Evolutionary conservation across 1,140 invertebrate species (phyloP).

Genomic region (Hylaeus volcanicus): DNA sequence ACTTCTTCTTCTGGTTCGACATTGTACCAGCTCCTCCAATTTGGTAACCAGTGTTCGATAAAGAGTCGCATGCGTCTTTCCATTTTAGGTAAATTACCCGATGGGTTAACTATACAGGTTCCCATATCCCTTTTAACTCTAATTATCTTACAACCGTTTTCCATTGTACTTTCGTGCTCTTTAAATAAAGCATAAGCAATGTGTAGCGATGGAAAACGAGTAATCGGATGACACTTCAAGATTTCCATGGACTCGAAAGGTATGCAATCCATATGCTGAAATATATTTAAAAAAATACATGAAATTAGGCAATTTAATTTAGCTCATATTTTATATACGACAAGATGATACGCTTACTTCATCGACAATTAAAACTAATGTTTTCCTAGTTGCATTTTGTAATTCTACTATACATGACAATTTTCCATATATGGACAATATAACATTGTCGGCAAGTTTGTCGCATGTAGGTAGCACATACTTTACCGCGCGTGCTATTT

Average conservation of each 20-base stretch:
- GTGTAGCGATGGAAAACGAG: conserved; percentile 88
- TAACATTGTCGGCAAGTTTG: conserved; percentile 78
- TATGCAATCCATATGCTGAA: conserved; percentile 86
- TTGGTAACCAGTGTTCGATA: conserved; percentile 83
- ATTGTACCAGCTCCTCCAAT: conserved; percentile 85
- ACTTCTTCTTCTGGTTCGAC: conserved; percentile 81
- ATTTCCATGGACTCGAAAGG: conserved; percentile 88
- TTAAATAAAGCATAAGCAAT: conserved; percentile 85
- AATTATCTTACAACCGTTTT: conserved; percentile 82
- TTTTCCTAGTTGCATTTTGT: conserved; percentile 80
- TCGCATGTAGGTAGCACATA: conserved; percentile 76
- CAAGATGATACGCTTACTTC: conserved; percentile 79
- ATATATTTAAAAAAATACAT: conserved; percentile 53
- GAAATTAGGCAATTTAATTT: conserved; percentile 22
- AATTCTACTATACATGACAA: conserved; percentile 75
- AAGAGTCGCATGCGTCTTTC: conserved; percentile 85
- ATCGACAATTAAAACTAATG: conserved; percentile 84
- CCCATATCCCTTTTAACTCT: conserved; percentile 71
- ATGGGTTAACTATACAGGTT: conserved; percentile 85
- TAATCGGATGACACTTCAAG: conserved; percentile 83
- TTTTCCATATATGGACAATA: conserved; percentile 73
- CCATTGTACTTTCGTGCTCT: conserved; percentile 82
- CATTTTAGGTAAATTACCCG: conserved; percentile 85
- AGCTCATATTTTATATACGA: background rate
- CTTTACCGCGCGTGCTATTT: conserved; percentile 78